Conservation (phyloP, 2,888 invertebrate genomes). For the Geotrupes spiniger region DNA sequence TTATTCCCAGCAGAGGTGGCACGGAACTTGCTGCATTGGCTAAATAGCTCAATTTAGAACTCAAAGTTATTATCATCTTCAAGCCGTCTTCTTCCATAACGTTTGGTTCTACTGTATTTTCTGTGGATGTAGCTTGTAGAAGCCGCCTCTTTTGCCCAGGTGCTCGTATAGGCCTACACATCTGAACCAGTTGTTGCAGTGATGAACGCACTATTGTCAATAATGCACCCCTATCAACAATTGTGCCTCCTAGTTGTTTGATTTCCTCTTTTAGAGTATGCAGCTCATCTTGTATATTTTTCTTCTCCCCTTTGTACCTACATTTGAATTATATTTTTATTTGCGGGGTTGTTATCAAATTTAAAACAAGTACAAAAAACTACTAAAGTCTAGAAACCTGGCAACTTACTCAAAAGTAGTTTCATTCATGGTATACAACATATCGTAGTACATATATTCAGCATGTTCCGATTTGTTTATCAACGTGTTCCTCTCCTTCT, state of each 20-base stretch:
- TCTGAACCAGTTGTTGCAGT: slow-evolving; percentile 12
- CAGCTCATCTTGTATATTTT: slow-evolving; percentile 8
- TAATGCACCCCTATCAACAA: slow-evolving; percentile 14
- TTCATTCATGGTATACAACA: slow-evolving; percentile 16
- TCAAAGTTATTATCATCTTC: slow-evolving; percentile 10
- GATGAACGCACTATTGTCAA: slow-evolving; percentile 13
- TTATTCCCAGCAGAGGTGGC: slow-evolving; percentile 8
- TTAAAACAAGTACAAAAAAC: too few species aligned
- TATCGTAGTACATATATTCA: slow-evolving; percentile 41
- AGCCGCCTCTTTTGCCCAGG: slow-evolving; percentile 4
- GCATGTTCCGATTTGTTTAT: slow-evolving; percentile 56
- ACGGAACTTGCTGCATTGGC: slow-evolving; percentile 5
- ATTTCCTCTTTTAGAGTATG: slow-evolving; percentile 4
- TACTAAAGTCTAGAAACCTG: too few species aligned
- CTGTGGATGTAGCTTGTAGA: background rate
- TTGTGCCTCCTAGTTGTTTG: slow-evolving; percentile 7
- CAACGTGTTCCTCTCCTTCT: slow-evolving; percentile 52
- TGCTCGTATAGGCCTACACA: slow-evolving; percentile 6
- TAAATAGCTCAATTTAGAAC: slow-evolving; percentile 6
- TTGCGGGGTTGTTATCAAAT: too few species aligned
- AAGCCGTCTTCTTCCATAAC: slow-evolving; percentile 14
- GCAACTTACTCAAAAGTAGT: slow-evolving; percentile 18
- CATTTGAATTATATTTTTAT: background rate
- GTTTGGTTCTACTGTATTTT: slow-evolving; percentile 10
- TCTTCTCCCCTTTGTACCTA: slow-evolving; percentile 15